Percentiles rank a stretch among this genome's conserved stretches.
Conservation (phyloP, 2,797 vertebrate species). For the Tamandua tetradactyla region DNA sequence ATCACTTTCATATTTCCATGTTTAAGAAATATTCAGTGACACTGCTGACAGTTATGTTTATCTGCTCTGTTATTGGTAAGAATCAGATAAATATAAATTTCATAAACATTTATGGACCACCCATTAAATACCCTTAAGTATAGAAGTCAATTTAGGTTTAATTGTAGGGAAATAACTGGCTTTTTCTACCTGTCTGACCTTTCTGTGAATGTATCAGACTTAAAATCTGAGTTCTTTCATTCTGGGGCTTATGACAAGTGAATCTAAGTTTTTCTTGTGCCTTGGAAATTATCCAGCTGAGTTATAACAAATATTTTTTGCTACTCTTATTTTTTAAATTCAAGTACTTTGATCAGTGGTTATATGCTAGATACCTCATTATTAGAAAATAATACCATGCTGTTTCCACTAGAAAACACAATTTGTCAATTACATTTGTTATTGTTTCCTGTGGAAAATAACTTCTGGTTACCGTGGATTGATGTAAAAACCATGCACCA, state of each 20-base stretch:
- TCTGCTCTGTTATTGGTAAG: neutral
- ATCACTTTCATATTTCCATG: neutral
- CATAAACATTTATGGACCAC: slow-evolving; percentile 42
- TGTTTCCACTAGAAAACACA: slow-evolving; percentile 61
- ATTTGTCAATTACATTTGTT: slow-evolving; percentile 70
- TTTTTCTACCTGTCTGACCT: slow-evolving; percentile 64
- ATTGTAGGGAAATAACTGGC: slow-evolving; percentile 63
- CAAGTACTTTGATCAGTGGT: slow-evolving; percentile 60
- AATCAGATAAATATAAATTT: slow-evolving; percentile 43
- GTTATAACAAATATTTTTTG: slow-evolving; percentile 34
- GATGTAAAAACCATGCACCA: slow-evolving; percentile 60
- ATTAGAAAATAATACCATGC: slow-evolving; percentile 72
- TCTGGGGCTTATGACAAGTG: slow-evolving; percentile 39
- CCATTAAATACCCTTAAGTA: slow-evolving; percentile 47
- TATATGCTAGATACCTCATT: slow-evolving; percentile 56
- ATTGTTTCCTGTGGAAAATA: slow-evolving; percentile 66
- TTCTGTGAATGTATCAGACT: slow-evolving; percentile 55
- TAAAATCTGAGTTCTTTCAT: slow-evolving; percentile 12
- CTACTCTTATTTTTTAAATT: neutral
- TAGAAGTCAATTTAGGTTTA: slow-evolving; percentile 56
- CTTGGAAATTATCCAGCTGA: slow-evolving; percentile 58
- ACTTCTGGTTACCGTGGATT: slow-evolving; percentile 66
- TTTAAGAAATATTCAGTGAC: neutral
- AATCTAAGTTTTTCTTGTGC: slow-evolving; percentile 46
- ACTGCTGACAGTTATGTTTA: slow-evolving; percentile 7